Evolutionary conservation across 2,888 invertebrate species (phyloP), one percentile per base, ranked within the genome.

Genomic region (Cryptocheilus praepositus): DNA sequence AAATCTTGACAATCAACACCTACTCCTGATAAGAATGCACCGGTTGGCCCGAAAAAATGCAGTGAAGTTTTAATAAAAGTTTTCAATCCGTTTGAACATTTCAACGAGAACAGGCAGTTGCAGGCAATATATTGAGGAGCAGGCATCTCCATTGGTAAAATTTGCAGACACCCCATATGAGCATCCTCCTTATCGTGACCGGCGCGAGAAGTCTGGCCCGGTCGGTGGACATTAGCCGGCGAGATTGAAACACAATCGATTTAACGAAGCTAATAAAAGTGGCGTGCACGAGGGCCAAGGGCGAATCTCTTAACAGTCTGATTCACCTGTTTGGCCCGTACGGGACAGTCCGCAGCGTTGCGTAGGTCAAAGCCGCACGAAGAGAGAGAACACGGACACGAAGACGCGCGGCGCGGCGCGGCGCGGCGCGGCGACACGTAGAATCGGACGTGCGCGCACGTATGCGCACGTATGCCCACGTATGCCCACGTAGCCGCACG

Each of bases 211-310:
- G 54, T 52, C 51, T 16, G 36, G 36, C 51, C 67, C 36, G 36
- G 36, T 36, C 36, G 36, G 36, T 11, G 36, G 36, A 53, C 66
- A 71, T 74, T 71, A 72, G 68, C 71, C 55, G 66, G 63, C 72
- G 75, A 81, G 83, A 85, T 86, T 84, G 83, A 81, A 81, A 77
- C 81, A 81, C 81, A 85, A 86, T 86, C 84, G 82, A 84, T 86
- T 85, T 84, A 85, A 86, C 80, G 82, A 85, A 75, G 73, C 81
- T 79, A 82, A 85, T 81, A 73, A 81, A 71, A 70, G 68, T 62
- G 61, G 51, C 69, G 70, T 61, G 36, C 3, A 36, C 65, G 76
- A 85, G 81, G 84, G 84, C 82, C 86, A 86, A 86, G 85, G 86
- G 82, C 85, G 76, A 81, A 85, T 85, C 83, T 82, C 73, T 85